Percentiles rank a stretch among this genome's conserved stretches.
phyloP scores from a whole-genome alignment of 2,888 invertebrate species.

The Steinernema scapterisci region DNA sequence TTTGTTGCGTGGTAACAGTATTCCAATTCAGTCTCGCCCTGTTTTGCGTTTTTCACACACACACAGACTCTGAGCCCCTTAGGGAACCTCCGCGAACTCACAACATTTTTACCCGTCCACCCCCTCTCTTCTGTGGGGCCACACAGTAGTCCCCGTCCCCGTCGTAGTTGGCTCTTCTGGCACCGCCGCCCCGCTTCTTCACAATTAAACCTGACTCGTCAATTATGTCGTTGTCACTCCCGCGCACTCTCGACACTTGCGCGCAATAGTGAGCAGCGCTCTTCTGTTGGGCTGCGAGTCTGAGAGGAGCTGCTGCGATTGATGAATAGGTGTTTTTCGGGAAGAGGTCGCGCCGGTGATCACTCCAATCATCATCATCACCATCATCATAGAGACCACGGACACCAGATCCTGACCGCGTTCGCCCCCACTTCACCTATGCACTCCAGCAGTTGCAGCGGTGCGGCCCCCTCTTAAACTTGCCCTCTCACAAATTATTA shows the following conservation, averaged over 20 bases:
- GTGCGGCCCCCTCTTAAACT: not conserved
- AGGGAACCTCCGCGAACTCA: too few species aligned
- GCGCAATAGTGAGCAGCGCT: not conserved
- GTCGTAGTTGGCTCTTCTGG: too few species aligned
- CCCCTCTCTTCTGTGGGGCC: too few species aligned
- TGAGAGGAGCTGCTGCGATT: conserved; percentile 19
- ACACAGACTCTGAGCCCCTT: too few species aligned
- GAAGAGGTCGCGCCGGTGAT: not conserved
- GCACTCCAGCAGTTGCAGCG: too few species aligned
- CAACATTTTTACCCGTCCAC: too few species aligned
- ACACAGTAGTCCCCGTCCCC: too few species aligned
- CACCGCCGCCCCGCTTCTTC: not conserved
- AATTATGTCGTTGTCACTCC: conserved; percentile 6
- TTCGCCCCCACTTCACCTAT: too few species aligned
- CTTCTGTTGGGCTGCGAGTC: too few species aligned
- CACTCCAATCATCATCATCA: not conserved
- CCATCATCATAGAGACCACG: not conserved
- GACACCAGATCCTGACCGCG: too few species aligned
- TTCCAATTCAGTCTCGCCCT: not conserved
- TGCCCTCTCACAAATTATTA: not conserved
- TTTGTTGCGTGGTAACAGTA: conserved; percentile 15
- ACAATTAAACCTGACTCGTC: conserved; percentile 14
- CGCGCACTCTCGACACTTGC: conserved; percentile 27
- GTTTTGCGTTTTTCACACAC: not conserved
- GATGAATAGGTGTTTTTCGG: conserved; percentile 29